Base-by-base conservation (phyloP, 1,140 invertebrate species). In the Agrypnia vestita region DNA sequence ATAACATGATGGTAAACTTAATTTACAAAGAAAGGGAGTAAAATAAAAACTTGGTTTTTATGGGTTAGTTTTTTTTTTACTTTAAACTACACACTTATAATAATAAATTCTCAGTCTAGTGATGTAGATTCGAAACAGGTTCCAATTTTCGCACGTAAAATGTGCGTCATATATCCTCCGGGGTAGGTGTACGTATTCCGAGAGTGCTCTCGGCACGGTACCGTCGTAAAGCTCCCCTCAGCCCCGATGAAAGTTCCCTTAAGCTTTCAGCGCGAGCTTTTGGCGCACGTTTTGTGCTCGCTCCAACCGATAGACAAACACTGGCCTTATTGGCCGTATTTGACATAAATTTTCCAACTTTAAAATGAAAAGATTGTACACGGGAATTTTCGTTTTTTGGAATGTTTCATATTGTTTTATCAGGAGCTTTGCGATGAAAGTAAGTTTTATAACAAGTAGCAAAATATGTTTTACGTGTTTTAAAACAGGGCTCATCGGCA, bases 191-290 rank as follows among this genome's bases (percentile, higher is more conserved):
- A 13, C n/a, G 15, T 49, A 17, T 61, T 61, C 19, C 19, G 13
- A 53, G 17, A 71, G 67, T 49, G 17, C 15, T 71, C 67, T 49
- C 15, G n/a, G 43, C 67, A 71, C 67, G 61, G 19, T 64, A 47
- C 44, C n/a, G 67, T 71, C 67, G 46, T 46, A 47, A 71, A 71
- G 46, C 43, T 49, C 67, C 46, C 46, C 47, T 71, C 67, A 71
- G 43, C 47, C 12, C 46, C n/a, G 43, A n/a, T 71, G 43, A 49
- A 49, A 71, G 46, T 71, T 71, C 46, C 46, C 46, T 47, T 46
- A 49, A 71, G 67, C 67, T 71, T 71, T 71, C 67, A 71, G 61
- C 19, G 67, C 67, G 67, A 71, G 67, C 43, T 71, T 71, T 71
- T 15, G 67, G 17, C 44, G 43, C 35, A 47, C 43, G 43, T 71